Evolutionary conservation across 2,888 invertebrate species (phyloP), one percentile per base, ranked within the genome.

Genomic region (Cosmia pyralina): DNA sequence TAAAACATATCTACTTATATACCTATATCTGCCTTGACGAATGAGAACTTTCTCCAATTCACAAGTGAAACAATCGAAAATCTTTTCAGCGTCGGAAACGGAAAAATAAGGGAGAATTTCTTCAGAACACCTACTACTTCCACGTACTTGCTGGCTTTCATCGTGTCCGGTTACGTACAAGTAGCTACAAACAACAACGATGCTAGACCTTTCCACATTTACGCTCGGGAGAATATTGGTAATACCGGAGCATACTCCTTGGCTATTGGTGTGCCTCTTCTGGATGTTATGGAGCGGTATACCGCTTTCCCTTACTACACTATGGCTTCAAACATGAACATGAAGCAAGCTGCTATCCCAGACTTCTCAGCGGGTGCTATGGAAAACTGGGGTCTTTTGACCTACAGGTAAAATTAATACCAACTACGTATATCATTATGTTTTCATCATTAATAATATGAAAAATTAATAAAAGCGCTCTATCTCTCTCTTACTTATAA

Each of bases 331-430:
- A 3, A 55, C 5, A 90, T 96, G 79, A 88, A 92, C 67, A 96
- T 97, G 89, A 98, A 98, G 88, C 97, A 98, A 85, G 97, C 98
- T 13, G 98, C 98, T 2, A 97, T 98, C 73, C 98, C 98, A 6
- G 98, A 98, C 88, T 98, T 98, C 90, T 96, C 97, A 48, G 97
- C 97, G 85, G 98, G 98, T 72, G 98, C 98, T 73, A 98, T 98
- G 98, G 98, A 98, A 92, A 98, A 98, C 89, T 98, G 98, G 98
- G 98, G 98, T 10, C 95, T 98, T 48, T 96, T 98, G 53, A 98
- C 98, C 0, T 98, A 98, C 94, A 97, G 97, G 97, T 97, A 91
- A 77, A 11, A 19, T 69, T 2, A 34, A 53, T 44, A 55, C 4
- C 28, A 28, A 28, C 28, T 28, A 28, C 28, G 1, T 28, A 28